Base-by-base conservation (phyloP, 1,140 invertebrate genomes). In the Whitmania pigra region DNA sequence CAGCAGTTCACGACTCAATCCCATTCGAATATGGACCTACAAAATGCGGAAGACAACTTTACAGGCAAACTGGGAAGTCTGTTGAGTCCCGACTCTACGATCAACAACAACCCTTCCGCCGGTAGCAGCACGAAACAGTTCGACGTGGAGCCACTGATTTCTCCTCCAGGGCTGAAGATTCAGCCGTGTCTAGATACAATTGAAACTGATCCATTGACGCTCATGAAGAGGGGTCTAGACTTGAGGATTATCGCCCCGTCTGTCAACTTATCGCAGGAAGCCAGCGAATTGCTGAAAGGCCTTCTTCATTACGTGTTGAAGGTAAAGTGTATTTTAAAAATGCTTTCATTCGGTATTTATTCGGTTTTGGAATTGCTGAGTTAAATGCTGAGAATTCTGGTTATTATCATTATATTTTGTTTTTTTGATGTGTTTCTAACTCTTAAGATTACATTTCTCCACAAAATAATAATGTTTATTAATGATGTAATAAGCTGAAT, bases 221-320 rank as follows among this genome's bases (percentile, higher is more conserved):
- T 36, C 17, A 70, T 70, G 69, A 36, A 70, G 43, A 43, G 20
- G 49, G 69, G 69, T 15, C 17, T 70, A 13, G 69, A 70, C 69
- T 49, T 70, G 69, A 36, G 29, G 22, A 22, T 49, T 17, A 31
- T 63, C 57, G 69, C n/a, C 17, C 22, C 43, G 40, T 70, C 69
- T 49, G 69, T 70, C 11, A 40, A 25, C 6, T 18, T 70, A 53
- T 70, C 69, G 31, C 25, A 25, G n/a, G 69, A 70, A 49, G 69
- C 49, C 2, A 17, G 18, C n/a, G 69, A 70, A 25, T 22, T 70
- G 43, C 53, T 70, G 13, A 70, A 70, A 53, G 69, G 69, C 11
- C 69, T 70, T 13, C 69, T 70, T 15, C 69, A 70, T 53, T 70
- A 70, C 25, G 69, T 70, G n/a, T 18, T 70, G 53, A 36, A 70